Conservation (phyloP, 2,888 invertebrate species). For the Polydrusus tereticollis region DNA sequence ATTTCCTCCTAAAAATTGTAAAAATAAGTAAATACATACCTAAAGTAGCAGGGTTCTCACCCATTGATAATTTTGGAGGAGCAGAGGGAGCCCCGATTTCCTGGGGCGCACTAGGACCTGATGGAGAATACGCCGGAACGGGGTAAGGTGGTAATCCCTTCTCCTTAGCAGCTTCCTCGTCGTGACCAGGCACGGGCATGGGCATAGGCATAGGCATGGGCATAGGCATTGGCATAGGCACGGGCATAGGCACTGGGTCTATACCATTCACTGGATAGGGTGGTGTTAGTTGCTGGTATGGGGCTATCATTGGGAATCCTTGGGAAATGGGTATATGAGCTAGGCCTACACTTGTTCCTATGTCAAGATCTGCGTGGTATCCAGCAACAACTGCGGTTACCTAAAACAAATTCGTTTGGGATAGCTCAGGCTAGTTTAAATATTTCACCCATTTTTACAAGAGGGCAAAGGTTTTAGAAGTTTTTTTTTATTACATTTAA, state of each 20-base stretch:
- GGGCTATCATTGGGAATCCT: background rate
- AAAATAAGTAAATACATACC: background rate
- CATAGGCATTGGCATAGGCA: background rate
- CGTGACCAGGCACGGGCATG: background rate
- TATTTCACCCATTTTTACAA: too few relatives aligned
- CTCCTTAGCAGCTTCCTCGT: background rate
- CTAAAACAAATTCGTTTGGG: background rate
- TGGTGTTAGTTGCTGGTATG: background rate
- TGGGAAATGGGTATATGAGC: background rate
- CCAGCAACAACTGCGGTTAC: background rate
- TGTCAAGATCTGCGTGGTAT: background rate
- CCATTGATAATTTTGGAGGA: background rate
- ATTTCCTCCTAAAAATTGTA: too few relatives aligned
- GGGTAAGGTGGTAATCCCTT: background rate
- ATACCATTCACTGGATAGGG: background rate
- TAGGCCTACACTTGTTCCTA: background rate
- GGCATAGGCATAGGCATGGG: background rate
- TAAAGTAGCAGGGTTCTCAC: background rate
- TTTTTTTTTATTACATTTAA: too few relatives aligned
- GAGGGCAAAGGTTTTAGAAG: too few relatives aligned
- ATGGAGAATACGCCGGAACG: background rate
- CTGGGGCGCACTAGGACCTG: background rate
- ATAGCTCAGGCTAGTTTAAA: background rate
- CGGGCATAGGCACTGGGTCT: background rate
- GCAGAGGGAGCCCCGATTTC: background rate